These are phyloP conservation scores for Silurus asotus DNA, from an alignment of 2,113 vertebrate genomes.

Conservation along the genomic window DNA sequence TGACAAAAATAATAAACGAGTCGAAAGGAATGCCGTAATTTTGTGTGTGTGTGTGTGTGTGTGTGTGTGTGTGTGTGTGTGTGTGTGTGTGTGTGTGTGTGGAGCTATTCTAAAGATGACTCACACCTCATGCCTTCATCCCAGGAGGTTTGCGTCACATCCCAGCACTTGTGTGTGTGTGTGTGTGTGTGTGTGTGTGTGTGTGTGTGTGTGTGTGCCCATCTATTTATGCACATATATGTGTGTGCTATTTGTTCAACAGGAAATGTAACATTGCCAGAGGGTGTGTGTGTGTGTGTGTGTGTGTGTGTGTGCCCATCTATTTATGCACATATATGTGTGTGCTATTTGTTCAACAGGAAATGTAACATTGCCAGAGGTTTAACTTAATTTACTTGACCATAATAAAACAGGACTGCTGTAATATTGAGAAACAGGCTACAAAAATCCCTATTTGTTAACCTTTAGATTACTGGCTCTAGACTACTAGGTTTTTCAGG, in stretches of 20 bases:
- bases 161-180: slow-evolving; percentile 15
- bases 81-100: slow-evolving; percentile 23
- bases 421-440: slow-evolving; percentile 16
- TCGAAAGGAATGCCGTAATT: slow-evolving; percentile 35
- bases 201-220: slow-evolving; percentile 15
- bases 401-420: slow-evolving; percentile 18
- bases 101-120: slow-evolving; percentile 47
- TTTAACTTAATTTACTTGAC: background rate
- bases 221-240: slow-evolving; percentile 9
- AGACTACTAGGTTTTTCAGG: background rate
- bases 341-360: background rate
- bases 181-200: slow-evolving; percentile 38
- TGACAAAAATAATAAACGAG: background rate
- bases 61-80: no score
- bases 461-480: background rate
- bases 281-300: slow-evolving; percentile 32
- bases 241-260: background rate
- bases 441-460: background rate
- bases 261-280: background rate
- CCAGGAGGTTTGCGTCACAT: slow-evolving; percentile 35
- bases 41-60: background rate
- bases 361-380: background rate
- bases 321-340: slow-evolving; percentile 9
- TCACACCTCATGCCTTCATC: slow-evolving; percentile 35
- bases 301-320: slow-evolving; percentile 12